These are phyloP conservation scores for Urosaurus nigricauda DNA, from an alignment of 2,797 vertebrate genomes.

Conservation along the genomic window DNA sequence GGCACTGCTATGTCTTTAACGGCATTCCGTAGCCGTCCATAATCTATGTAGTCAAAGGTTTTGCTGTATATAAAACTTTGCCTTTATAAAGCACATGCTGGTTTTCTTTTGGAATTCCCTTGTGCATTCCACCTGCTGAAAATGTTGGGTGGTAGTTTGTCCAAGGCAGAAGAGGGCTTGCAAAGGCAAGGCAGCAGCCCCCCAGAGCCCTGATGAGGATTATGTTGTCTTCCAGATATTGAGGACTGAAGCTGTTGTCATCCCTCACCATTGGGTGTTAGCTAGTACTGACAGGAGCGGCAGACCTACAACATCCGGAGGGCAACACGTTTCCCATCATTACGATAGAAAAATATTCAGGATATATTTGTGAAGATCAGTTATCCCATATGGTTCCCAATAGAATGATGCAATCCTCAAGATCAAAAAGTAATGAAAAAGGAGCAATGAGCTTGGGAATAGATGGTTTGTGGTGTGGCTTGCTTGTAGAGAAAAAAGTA, in stretches of 20 bases:
- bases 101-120: too few species aligned
- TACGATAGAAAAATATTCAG: neutral
- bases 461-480: neutral
- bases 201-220: neutral
- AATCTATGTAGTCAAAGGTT: too few species aligned
- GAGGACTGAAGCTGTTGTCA: neutral
- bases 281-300: neutral
- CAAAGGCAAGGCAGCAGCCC: neutral
- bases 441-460: neutral
- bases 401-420: neutral
- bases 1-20: too few species aligned
- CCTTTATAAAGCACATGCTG: too few species aligned
- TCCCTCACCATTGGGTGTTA: neutral
- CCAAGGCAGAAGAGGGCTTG: too few species aligned
- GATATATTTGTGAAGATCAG: neutral
- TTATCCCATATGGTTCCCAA: neutral
- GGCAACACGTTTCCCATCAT: neutral
- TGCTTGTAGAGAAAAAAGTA: neutral
- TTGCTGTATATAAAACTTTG: too few species aligned
- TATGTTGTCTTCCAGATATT: neutral
- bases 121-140: too few species aligned
- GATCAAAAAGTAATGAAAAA: neutral
- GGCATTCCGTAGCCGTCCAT: too few species aligned
- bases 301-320: neutral
- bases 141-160: too few species aligned